Base-by-base conservation (phyloP, 2,113 vertebrate genomes). In the Uropsilus gracilis region DNA sequence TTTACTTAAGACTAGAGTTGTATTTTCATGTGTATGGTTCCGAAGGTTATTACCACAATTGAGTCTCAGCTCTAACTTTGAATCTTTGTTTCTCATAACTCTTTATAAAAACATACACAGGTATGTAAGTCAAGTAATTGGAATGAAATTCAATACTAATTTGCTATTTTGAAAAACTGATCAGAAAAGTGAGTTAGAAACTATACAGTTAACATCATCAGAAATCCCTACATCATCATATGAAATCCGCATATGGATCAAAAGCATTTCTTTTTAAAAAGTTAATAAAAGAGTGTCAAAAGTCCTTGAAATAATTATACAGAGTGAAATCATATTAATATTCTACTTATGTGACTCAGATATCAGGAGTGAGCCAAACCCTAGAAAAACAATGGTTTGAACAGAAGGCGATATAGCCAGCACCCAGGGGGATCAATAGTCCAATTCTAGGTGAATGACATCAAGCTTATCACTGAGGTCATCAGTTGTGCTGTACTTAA, bases 121-220 rank as follows among this genome's bases (percentile, higher is more conserved):
- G 44, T 93, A 95, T 84, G 2, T 57, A 86, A 82, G 81, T 86
- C 72, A 73, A 55, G 69, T 66, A 57, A 75, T 3, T 90, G 48
- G 37, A 92, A 90, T 66, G 61, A 73, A 53, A 91, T 73, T 37
- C 63, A 94, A 50, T 11, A 94, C 26, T 64, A 86, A 59, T 73
- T 48, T 80, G 69, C 44, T 53, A 50, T 64, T 84, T 89, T 92
- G 42, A 71, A 96, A 96, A 89, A 61, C 32, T 71, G 32, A 87
- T 59, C 73, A 75, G 59, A 75, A 73, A 83, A 86, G 57, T 66
- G 59, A 92, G 44, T 78, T 92, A 78, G 18, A 80, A 57, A 22
- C 16, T 64, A 17, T 6, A 90, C 10, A 71, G n/a, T 59, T 44
- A 88, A 76, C 30, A 73, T 87, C 18, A 39, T 34, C 37, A 64